Base-by-base conservation (phyloP, 1,140 invertebrate genomes). In the Drosophila busckii region DNA sequence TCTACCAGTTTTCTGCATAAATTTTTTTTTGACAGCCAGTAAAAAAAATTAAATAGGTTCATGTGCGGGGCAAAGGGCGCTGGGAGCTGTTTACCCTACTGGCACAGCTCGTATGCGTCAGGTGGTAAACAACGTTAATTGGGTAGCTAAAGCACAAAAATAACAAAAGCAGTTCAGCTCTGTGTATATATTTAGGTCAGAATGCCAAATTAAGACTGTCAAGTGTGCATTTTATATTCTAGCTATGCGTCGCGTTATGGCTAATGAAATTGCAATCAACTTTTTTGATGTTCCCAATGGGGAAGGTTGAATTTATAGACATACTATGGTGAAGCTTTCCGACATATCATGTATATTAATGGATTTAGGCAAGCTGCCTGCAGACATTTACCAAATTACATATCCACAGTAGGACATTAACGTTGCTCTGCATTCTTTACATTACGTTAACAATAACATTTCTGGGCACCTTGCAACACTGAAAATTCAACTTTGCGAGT, bases 1-100 rank as follows among this genome's bases (percentile, higher is more conserved):
- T 64, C 42, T 64, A 68, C 56, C 52, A 41, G 52, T 71, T 80
- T 76, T 41, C 22, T 71, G 71, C 76, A 78, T 76, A 63, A 56
- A 62, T 63, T 76, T 63, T 31, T 49, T 54, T 76, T 56, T 31
- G 54, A 6, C 40, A 56, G 42, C 35, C 48, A 34, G n/a, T n/a
- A n/a, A n/a, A n/a, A 61, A 50, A 69, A 64, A 54, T 34, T 26
- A 52, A 32, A 45, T 40, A n/a, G n/a, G n/a, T n/a, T n/a, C n/a
- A 78, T 65, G 66, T 46, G 58, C 45, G 45, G 64, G 53, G 54
- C 70, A 34, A 9, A 58, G 31, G 38, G 19, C 19, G 38, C 31
- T 34, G 26, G 23, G 15, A 73, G 71, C 56, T 59, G 37, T 44
- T 55, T 40, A 56, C 49, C 65, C 45, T 59, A 46, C 17, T 46